These are phyloP conservation scores for Cydia splendana DNA, from an alignment of 1,140 invertebrate genomes.

Conservation along the genomic window DNA sequence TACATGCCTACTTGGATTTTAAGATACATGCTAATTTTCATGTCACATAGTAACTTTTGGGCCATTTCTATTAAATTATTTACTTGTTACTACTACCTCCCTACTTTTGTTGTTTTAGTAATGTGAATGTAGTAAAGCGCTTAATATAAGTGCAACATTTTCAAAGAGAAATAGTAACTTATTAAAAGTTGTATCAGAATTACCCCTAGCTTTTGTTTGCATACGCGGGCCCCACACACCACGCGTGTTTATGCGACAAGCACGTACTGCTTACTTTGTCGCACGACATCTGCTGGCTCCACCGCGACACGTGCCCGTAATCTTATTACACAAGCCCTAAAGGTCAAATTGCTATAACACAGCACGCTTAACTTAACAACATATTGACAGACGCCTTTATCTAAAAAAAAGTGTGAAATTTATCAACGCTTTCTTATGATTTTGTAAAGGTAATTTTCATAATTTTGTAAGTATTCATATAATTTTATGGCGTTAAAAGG, in stretches of 20 bases:
- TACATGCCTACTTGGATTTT: neutral
- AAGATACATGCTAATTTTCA: too few species aligned
- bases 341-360: conserved; percentile 36
- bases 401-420: conserved; percentile 59
- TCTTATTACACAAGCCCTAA: conserved; percentile 40
- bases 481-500: conserved; percentile 40
- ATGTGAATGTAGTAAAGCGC: neutral
- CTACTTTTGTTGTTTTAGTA: neutral
- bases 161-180: conserved; percentile 59
- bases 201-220: conserved; percentile 70
- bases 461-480: conserved; percentile 42
- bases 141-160: conserved; percentile 39
- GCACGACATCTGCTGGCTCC: conserved; percentile 60
- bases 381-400: conserved; percentile 50
- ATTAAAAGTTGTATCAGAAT: conserved; percentile 75
- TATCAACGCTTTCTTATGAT: conserved; percentile 45
- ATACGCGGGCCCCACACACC: conserved; percentile 67
- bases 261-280: conserved; percentile 76
- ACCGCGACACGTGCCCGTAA: conserved; percentile 25
- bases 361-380: conserved; percentile 2
- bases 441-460: conserved; percentile 5
- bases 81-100: neutral
- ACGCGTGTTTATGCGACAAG: conserved; percentile 68
- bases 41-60: too few species aligned
- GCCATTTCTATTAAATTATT: too few species aligned